Base-by-base conservation (phyloP, 2,113 vertebrate genomes). In the Xenus cinereus region DNA sequence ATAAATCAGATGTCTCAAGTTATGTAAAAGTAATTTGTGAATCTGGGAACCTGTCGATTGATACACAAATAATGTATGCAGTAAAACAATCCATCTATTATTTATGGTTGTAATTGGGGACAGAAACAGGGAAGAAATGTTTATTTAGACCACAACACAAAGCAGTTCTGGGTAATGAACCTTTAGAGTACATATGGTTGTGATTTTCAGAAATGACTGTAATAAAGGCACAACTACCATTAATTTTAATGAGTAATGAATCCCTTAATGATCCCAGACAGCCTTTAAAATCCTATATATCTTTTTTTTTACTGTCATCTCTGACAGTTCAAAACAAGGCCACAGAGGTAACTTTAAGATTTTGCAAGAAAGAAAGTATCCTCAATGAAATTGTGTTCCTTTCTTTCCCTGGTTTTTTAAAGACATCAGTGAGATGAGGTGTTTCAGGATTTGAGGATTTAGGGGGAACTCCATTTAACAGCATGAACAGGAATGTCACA, bases 11-110 rank as follows among this genome's bases (percentile, higher is more conserved):
- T 50, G 4, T 85, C 68, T 63, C 32, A 68, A 84, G 78, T 78
- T 89, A 87, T 68, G 41, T 43, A 92, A 83, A 95, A 92, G 51
- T 57, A 95, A 92, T 78, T 84, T 89, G n/a, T 80, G 63, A 90
- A 77, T 72, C 80, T 76, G 27, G 19, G 35, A 96, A 89, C 66
- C 24, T 84, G 51, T 83, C 16, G 1, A 87, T 87, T 67, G 67
- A 81, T 87, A 85, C 26, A 76, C 66, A 94, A 89, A 89, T 80
- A 92, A 75, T 27, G 7, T 60, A 77, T 57, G 33, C 78, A 89
- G 54, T 88, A 92, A 94, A 92, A 77, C 4, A 83, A 78, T 50
- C 28, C 11, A 21, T 87, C 35, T 86, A 73, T 94, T 94, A 84
- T 95, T 95, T 93, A 88, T 66, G 59, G 13, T 10, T 86, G 35